These are phyloP conservation scores for Leptoteleia sp. DNA, from an alignment of 1,140 invertebrate genomes.

Conservation along the genomic window DNA sequence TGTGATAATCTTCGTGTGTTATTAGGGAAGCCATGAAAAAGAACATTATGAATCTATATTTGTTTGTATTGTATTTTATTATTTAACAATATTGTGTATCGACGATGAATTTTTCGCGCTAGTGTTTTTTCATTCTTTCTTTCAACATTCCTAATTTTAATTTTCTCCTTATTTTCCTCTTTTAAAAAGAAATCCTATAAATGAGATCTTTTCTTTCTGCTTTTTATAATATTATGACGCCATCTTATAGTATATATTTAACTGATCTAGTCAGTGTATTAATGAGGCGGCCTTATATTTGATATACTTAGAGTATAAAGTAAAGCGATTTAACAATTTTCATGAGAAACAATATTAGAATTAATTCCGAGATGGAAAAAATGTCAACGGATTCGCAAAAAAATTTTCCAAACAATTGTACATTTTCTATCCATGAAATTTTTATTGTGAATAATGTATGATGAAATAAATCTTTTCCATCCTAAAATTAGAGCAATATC, in stretches of 20 bases:
- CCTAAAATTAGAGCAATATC: slow-evolving; percentile 50
- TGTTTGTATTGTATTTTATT: too few species aligned
- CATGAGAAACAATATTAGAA: slow-evolving; percentile 31
- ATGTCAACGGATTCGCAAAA: neutral
- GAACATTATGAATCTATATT: too few species aligned
- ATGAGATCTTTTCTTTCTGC: too few species aligned
- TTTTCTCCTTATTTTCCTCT: too few species aligned
- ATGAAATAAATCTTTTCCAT: slow-evolving; percentile 42
- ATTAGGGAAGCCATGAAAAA: too few species aligned
- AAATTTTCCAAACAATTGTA: slow-evolving; percentile 27
- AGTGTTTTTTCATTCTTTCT: too few species aligned
- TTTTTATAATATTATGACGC: too few species aligned
- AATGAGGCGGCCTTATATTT: slow-evolving; percentile 82
- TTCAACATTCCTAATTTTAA: too few species aligned
- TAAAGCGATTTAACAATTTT: slow-evolving; percentile 47
- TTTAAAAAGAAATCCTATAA: too few species aligned
- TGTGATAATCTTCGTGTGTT: too few species aligned
- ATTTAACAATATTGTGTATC: too few species aligned
- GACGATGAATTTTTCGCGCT: too few species aligned
- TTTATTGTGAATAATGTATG: slow-evolving; percentile 21
- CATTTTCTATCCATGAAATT: slow-evolving; percentile 40
- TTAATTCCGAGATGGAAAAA: slow-evolving; percentile 48
- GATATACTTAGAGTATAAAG: slow-evolving; percentile 71
- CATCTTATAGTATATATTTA: slow-evolving; percentile 77
- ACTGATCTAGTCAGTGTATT: slow-evolving; percentile 82